Conservation (phyloP, 2,113 vertebrate species). For the Saguinus imperator region DNA sequence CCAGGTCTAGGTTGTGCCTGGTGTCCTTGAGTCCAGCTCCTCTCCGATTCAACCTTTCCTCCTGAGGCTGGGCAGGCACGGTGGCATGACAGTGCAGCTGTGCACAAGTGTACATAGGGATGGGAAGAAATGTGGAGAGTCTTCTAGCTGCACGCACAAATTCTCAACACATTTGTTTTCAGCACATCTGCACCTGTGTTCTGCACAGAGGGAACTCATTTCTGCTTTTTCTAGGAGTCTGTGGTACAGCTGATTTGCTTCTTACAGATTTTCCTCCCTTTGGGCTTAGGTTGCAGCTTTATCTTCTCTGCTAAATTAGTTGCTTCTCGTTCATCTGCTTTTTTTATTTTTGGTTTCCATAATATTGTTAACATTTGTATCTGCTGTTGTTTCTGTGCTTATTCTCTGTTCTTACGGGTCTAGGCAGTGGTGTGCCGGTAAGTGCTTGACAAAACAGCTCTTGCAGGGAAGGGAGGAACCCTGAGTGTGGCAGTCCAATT, state of each 20-base stretch:
- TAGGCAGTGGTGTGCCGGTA: neutral
- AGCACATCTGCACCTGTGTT: neutral
- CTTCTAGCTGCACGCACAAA: neutral
- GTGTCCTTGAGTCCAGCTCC: neutral
- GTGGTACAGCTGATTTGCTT: neutral
- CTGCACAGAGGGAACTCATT: neutral
- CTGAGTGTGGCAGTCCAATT: neutral
- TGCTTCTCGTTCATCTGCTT: neutral
- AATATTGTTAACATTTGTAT: neutral
- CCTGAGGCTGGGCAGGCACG: neutral
- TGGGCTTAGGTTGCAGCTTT: neutral
- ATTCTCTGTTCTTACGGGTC: neutral
- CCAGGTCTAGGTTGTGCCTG: neutral
- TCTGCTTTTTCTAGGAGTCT: neutral
- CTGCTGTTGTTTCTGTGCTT: neutral
- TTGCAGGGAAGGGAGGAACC: neutral
- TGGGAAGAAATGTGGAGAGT: neutral
- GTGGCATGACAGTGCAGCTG: neutral
- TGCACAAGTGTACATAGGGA: neutral
- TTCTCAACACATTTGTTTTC: neutral
- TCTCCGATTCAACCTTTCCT: neutral
- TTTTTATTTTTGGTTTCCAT: neutral
- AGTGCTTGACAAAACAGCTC: neutral
- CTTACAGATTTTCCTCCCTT: neutral
- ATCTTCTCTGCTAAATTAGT: neutral